These are phyloP conservation scores for Elephantulus edwardii DNA, from an alignment of 2,113 vertebrate species.

Conservation along the genomic window DNA sequence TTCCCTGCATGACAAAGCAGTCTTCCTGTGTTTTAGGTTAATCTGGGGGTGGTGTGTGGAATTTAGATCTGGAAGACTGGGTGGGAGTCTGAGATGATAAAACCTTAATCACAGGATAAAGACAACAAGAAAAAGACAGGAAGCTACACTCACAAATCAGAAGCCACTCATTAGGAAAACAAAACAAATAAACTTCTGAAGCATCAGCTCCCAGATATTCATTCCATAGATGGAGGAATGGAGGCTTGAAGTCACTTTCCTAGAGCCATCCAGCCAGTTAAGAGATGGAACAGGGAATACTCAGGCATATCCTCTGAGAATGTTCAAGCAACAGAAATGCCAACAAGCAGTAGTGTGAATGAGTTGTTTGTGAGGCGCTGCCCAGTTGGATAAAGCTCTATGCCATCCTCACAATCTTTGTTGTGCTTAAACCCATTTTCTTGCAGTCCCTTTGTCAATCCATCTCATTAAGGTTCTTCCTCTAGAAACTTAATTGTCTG, in stretches of 20 bases:
- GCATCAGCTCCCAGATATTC: background rate
- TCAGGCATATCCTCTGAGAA: background rate
- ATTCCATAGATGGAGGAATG: conserved; percentile 17
- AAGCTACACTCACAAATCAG: background rate
- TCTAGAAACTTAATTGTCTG: too few relatives aligned
- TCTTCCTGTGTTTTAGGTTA: background rate
- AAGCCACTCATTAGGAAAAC: background rate
- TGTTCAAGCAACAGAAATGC: conserved; percentile 37
- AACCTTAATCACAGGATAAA: background rate
- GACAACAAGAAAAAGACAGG: conserved; percentile 5
- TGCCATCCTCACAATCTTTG: too few relatives aligned
- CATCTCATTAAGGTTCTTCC: too few relatives aligned
- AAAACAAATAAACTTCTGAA: conserved; percentile 4
- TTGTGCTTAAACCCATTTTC: too few relatives aligned
- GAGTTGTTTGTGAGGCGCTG: too few relatives aligned
- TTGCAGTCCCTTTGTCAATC: too few relatives aligned
- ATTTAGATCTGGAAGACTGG: background rate
- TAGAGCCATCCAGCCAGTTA: background rate
- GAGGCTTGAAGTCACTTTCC: conserved; percentile 1
- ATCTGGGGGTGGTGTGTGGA: background rate
- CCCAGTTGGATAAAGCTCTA: too few relatives aligned
- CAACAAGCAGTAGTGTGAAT: background rate
- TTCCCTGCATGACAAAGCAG: background rate
- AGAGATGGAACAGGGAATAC: background rate
- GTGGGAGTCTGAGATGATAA: background rate